Evolutionary conservation across 2,113 vertebrate genomes (phyloP).

Genomic region (Burhinus bistriatus): DNA sequence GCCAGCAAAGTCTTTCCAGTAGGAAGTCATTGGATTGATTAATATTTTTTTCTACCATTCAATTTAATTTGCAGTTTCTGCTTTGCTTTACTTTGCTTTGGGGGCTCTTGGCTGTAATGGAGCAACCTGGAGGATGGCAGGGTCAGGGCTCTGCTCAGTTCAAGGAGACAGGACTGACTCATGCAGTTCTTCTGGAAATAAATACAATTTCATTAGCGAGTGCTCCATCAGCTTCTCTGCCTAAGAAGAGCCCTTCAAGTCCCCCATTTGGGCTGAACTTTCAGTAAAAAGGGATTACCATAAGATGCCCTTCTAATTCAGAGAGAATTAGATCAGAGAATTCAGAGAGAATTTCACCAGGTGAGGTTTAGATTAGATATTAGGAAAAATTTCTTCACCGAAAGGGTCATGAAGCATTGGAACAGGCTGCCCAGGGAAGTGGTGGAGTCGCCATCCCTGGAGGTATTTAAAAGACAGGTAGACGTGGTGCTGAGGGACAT

Average conservation of each 20-base stretch:
- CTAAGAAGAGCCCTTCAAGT: neutral
- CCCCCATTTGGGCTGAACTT: neutral
- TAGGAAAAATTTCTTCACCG: too few species aligned
- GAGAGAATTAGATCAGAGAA: neutral
- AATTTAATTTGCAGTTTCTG: neutral
- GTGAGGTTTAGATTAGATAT: too few species aligned
- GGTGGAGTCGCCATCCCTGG: too few species aligned
- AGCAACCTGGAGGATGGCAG: neutral
- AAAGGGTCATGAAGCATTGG: too few species aligned
- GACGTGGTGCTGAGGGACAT: too few species aligned
- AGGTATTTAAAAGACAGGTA: too few species aligned
- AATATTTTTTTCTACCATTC: neutral
- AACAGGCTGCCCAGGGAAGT: too few species aligned
- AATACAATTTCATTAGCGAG: neutral
- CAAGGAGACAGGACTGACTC: neutral
- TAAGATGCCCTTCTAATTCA: neutral
- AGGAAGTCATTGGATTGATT: neutral
- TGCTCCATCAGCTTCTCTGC: neutral
- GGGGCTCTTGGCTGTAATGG: neutral
- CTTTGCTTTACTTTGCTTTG: neutral
- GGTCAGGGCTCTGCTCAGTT: neutral
- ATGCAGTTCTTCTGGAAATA: neutral
- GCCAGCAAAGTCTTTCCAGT: neutral
- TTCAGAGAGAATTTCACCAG: too few species aligned
- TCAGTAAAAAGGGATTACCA: neutral